Evolutionary conservation across 2,888 invertebrate genomes (phyloP).

Genomic region (Amphipyra tragopoginis): DNA sequence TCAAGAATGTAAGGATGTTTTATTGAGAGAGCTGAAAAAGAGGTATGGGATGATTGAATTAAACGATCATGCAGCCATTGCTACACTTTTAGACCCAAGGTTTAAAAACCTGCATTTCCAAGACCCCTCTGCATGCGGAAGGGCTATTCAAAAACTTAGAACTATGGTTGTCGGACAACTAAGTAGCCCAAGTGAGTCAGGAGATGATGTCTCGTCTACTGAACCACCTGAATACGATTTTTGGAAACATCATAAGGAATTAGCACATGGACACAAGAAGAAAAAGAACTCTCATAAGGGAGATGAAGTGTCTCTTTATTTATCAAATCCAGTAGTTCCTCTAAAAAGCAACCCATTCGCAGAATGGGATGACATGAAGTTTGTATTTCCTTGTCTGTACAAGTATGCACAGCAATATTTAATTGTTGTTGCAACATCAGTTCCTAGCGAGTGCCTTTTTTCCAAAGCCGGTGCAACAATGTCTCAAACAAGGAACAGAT

Average conservation of each 20-base stretch:
- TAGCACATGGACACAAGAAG: slow-evolving; percentile 54
- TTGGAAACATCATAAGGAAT: slow-evolving; percentile 63
- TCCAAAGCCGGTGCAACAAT: slow-evolving; percentile 66
- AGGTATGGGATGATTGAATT: slow-evolving; percentile 60
- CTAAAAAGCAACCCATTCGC: slow-evolving; percentile 61
- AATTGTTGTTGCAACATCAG: slow-evolving; percentile 65
- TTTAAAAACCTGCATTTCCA: slow-evolving; percentile 62
- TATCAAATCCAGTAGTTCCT: slow-evolving; percentile 55
- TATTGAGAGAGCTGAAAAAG: slow-evolving; percentile 57
- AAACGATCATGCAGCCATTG: slow-evolving; percentile 57
- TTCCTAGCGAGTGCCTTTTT: slow-evolving; percentile 66
- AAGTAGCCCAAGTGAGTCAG: slow-evolving; percentile 53
- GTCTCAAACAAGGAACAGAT: slow-evolving; percentile 63
- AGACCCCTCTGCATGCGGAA: slow-evolving; percentile 58
- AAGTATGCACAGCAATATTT: slow-evolving; percentile 64
- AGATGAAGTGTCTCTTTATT: slow-evolving; percentile 58
- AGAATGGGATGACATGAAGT: slow-evolving; percentile 61
- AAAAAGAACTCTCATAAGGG: slow-evolving; percentile 56
- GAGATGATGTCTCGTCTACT: slow-evolving; percentile 58
- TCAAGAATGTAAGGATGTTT: slow-evolving; percentile 53
- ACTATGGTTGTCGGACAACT: slow-evolving; percentile 46
- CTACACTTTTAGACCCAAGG: slow-evolving; percentile 50
- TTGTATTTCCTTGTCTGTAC: slow-evolving; percentile 59
- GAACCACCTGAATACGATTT: slow-evolving; percentile 57
- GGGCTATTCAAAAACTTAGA: slow-evolving; percentile 46